Evolutionary conservation across 2,113 vertebrate species (phyloP).

Genomic region (Lophotis ruficrista): DNA sequence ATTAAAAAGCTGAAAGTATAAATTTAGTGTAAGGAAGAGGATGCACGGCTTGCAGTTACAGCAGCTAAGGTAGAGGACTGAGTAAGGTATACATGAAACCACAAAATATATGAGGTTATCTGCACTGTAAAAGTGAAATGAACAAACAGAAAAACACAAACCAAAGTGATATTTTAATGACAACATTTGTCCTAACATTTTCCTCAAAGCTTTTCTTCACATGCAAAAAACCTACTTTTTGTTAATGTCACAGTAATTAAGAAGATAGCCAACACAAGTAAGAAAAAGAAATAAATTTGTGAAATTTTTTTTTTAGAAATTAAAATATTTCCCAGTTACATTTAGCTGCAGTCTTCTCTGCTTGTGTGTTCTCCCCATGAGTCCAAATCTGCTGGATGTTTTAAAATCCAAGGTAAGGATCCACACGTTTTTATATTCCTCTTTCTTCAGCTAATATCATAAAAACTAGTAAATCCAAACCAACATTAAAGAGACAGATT

Average conservation of each 20-base stretch:
- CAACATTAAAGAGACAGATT: conserved; percentile 3
- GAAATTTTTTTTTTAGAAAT: background rate
- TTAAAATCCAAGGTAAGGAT: background rate
- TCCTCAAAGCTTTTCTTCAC: background rate
- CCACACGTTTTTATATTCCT: background rate
- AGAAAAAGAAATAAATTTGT: background rate
- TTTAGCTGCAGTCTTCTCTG: background rate
- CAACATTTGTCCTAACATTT: background rate
- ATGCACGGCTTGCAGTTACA: background rate
- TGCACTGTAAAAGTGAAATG: background rate
- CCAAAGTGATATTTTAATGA: background rate
- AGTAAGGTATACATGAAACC: background rate
- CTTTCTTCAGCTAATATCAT: background rate
- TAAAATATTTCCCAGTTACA: background rate
- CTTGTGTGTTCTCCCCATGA: background rate
- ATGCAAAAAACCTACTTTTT: background rate
- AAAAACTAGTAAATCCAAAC: background rate
- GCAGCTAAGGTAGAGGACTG: background rate
- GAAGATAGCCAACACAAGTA: background rate
- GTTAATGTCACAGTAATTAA: background rate
- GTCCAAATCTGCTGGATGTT: background rate
- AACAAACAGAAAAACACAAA: background rate
- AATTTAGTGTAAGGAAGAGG: background rate
- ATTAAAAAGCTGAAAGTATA: background rate
- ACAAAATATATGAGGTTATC: background rate